Evolutionary conservation across 2,113 vertebrate species (phyloP).

Genomic region (Larimichthys polyactis): DNA sequence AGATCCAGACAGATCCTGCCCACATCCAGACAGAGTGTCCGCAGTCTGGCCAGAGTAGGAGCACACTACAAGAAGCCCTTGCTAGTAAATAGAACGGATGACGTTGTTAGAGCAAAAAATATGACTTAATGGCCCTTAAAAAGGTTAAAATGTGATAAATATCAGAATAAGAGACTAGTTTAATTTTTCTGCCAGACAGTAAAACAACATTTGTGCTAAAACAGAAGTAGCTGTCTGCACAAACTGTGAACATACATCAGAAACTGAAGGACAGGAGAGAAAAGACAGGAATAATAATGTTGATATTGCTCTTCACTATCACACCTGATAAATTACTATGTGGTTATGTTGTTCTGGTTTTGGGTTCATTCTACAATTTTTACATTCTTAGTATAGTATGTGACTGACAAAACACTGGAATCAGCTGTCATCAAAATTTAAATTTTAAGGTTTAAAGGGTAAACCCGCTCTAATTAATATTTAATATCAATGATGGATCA

Average conservation of each 20-base stretch:
- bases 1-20: slow-evolving; percentile 33
- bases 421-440: neutral
- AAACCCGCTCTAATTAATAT: neutral
- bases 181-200: neutral
- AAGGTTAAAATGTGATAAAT: slow-evolving; percentile 14
- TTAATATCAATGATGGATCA: neutral
- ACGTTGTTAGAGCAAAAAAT: neutral
- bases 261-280: neutral
- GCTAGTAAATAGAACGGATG: neutral
- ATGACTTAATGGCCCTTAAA: slow-evolving; percentile 5
- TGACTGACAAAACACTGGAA: neutral
- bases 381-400: neutral
- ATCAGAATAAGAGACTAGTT: neutral
- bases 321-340: neutral
- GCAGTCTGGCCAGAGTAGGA: slow-evolving; percentile 6
- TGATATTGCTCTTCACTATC: neutral
- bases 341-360: neutral
- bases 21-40: slow-evolving; percentile 14
- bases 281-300: neutral
- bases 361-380: neutral
- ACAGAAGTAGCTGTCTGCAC: neutral
- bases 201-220: neutral
- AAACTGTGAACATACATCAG: neutral
- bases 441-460: neutral
- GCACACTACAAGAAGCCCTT: slow-evolving; percentile 21